phyloP scores from a whole-genome alignment of 2,113 vertebrate genomes.

The Alethe castanea region DNA sequence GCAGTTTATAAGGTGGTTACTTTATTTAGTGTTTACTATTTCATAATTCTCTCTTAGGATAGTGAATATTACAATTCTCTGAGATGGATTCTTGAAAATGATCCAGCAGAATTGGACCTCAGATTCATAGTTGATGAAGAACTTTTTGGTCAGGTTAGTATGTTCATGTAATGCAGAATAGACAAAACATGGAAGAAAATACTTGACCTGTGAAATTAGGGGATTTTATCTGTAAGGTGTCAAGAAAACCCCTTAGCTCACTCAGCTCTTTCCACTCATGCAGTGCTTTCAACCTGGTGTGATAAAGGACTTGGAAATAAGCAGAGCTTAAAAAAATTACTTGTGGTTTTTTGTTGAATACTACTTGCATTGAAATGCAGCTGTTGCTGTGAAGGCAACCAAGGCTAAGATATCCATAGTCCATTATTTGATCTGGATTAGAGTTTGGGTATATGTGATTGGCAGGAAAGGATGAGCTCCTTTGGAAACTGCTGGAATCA shows the following conservation, averaged over 20 bases:
- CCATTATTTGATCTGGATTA: not conserved
- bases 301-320: not conserved
- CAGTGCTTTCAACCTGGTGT: not conserved
- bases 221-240: not conserved
- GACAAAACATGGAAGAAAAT: not conserved
- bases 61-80: constrained; percentile 96
- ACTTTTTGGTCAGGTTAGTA: constrained; percentile 94
- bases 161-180: not conserved
- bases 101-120: constrained; percentile 92
- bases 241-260: not conserved
- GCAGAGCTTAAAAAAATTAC: not conserved
- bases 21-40: not conserved
- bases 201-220: not conserved
- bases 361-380: not conserved
- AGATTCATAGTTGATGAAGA: constrained; percentile 95
- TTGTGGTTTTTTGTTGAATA: not conserved
- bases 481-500: not conserved
- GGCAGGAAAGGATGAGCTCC: not conserved
- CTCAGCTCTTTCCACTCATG: not conserved
- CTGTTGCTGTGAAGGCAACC: not conserved
- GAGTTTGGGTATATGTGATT: not conserved
- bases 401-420: not conserved
- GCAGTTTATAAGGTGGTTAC: not conserved
- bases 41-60: constrained; percentile 75
- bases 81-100: constrained; percentile 97